Conservation (phyloP, 2,113 vertebrate genomes). For the Pycnonotus jocosus region DNA sequence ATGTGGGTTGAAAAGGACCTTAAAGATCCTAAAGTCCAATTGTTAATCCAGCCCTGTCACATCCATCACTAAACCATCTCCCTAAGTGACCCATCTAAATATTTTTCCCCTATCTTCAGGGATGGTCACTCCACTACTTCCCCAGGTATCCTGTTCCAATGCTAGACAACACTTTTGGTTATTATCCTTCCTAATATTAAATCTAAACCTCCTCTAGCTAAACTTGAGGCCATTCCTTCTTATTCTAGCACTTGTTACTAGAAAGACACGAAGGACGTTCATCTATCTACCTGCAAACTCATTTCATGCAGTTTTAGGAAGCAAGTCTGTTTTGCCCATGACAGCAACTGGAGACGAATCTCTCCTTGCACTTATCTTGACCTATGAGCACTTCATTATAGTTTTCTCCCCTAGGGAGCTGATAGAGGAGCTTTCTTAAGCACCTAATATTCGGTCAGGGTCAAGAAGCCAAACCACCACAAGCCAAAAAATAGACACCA, state of each 20-base stretch:
- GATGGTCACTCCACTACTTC: not conserved
- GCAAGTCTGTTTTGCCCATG: rapidly evolving
- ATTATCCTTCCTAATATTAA: not conserved
- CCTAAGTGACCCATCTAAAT: not conserved
- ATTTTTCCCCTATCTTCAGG: not conserved
- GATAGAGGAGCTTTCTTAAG: not conserved
- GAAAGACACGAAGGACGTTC: rapidly evolving
- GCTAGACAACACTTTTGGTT: not conserved
- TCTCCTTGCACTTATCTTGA: not conserved
- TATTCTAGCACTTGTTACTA: not conserved
- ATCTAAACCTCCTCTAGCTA: not conserved
- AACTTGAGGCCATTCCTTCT: not conserved
- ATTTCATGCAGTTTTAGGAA: not conserved
- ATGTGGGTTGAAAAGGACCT: not conserved
- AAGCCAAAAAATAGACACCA: not conserved
- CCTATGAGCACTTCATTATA: not conserved
- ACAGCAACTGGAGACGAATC: no score
- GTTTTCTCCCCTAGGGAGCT: not conserved
- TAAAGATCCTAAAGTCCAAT: not conserved
- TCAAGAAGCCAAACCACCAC: not conserved
- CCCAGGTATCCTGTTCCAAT: not conserved
- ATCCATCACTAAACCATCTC: not conserved
- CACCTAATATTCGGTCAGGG: not conserved
- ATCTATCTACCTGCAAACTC: not conserved
- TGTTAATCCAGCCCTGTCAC: not conserved